These are phyloP conservation scores for Theretra japonica DNA, from an alignment of 2,888 invertebrate species.

Conservation along the genomic window DNA sequence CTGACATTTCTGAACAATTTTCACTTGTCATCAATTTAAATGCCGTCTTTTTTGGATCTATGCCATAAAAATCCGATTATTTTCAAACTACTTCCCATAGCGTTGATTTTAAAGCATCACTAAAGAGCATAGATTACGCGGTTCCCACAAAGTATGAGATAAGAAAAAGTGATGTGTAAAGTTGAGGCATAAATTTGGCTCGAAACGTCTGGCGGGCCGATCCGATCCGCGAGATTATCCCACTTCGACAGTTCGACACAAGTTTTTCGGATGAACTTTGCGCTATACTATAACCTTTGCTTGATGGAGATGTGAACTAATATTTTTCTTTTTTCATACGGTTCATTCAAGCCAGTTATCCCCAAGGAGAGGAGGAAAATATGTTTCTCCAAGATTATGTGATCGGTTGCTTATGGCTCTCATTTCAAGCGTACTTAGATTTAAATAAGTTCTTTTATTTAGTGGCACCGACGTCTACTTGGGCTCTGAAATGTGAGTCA, in stretches of 20 bases:
- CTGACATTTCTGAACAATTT: too few relatives aligned
- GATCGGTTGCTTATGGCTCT: background rate
- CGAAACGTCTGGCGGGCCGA: slow-evolving; percentile 74
- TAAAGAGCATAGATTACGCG: slow-evolving; percentile 57
- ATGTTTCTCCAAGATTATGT: background rate
- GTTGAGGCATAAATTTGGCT: slow-evolving; percentile 77
- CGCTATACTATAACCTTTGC: slow-evolving; percentile 62
- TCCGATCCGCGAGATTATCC: slow-evolving; percentile 74
- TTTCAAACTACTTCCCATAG: slow-evolving; percentile 12
- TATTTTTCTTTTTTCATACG: slow-evolving; percentile 15
- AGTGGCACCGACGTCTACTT: too few relatives aligned
- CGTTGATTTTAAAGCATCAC: slow-evolving; percentile 17
- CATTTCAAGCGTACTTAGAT: too few relatives aligned
- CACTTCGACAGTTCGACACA: slow-evolving; percentile 71
- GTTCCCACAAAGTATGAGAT: slow-evolving; percentile 68
- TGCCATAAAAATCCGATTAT: background rate
- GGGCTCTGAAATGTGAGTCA: too few relatives aligned
- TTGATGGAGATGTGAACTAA: slow-evolving; percentile 39
- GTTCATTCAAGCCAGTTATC: background rate
- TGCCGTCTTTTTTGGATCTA: background rate
- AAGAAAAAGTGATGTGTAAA: slow-evolving; percentile 80
- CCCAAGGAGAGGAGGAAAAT: background rate
- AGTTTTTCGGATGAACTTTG: slow-evolving; percentile 63
- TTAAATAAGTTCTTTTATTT: too few relatives aligned
- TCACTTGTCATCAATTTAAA: background rate